Evolutionary conservation across 92 coral and sea anemone species (phyloP).

Genomic region (Plumapathes pennacea): DNA sequence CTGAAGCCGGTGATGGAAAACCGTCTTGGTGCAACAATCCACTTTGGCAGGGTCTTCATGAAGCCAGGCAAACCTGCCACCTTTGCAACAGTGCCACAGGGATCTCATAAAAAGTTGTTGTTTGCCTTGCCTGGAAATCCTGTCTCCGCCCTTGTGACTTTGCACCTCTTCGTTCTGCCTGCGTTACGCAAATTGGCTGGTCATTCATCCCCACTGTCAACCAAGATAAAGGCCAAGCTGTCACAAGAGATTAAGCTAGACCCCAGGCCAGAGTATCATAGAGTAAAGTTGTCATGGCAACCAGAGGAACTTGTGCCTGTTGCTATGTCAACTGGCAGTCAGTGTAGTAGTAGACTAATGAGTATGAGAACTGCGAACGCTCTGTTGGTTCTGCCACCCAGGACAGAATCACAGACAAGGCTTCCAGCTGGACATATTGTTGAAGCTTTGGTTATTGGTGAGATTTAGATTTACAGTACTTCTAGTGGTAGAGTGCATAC

Average conservation of each 20-base stretch:
- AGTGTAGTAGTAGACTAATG: conserved; percentile 95
- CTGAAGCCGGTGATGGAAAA: conserved; percentile 88
- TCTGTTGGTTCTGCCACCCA: conserved; percentile 81
- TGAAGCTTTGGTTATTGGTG: conserved; percentile 80
- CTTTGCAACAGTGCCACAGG: conserved; percentile 66
- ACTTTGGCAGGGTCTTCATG: conserved; percentile 97
- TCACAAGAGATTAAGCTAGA: conserved; percentile 63
- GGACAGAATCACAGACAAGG: conserved; percentile 52
- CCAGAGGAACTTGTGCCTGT: conserved; percentile 74
- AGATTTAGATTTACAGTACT: conserved; percentile 3
- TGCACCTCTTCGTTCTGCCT: conserved; percentile 89
- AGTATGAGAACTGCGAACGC: conserved; percentile 99
- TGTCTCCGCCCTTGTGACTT: conserved; percentile 95
- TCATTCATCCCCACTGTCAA: conserved; percentile 51
- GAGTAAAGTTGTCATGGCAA: conserved; percentile 88
- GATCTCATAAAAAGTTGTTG: conserved; percentile 56
- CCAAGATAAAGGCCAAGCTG: conserved; percentile 70
- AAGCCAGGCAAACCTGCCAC: conserved; percentile 99
- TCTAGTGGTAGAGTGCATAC: no score
- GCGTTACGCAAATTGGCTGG: conserved; percentile 90
- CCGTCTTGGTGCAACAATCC: conserved; percentile 79
- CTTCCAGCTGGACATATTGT: conserved; percentile 63
- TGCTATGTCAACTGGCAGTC: conserved; percentile 92
- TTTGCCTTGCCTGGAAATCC: conserved; percentile 99
- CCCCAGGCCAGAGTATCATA: conserved; percentile 90